phyloP scores from a whole-genome alignment of 2,888 invertebrate genomes.

The Neuroscelio doddi region DNA sequence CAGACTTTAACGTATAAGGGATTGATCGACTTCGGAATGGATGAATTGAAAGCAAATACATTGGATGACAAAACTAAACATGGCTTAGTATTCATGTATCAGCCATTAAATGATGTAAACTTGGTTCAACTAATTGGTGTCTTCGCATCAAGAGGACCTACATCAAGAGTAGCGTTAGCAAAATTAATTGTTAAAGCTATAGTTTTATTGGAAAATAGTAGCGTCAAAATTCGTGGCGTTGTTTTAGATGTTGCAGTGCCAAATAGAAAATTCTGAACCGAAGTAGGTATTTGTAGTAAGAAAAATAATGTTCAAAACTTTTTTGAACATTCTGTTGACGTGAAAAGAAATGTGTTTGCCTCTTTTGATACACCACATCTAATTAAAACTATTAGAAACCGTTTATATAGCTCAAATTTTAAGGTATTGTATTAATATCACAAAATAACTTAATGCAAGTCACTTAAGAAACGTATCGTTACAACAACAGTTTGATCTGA shows the following conservation, averaged over 20 bases:
- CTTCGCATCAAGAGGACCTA: conserved; percentile 40
- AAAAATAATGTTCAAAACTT: conserved; percentile 21
- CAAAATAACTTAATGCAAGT: too few species aligned
- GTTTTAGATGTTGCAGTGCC: conserved; percentile 44
- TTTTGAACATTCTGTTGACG: conserved; percentile 38
- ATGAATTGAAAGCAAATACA: background rate
- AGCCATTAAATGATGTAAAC: conserved; percentile 38
- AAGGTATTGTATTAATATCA: too few species aligned
- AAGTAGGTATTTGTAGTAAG: conserved; percentile 30
- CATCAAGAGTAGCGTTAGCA: conserved; percentile 27
- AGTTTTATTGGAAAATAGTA: conserved; percentile 31
- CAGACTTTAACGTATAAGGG: conserved; percentile 17
- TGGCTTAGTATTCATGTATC: conserved; percentile 31
- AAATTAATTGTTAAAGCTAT: conserved; percentile 44
- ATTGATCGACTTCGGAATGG: conserved; percentile 14
- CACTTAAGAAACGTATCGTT: too few species aligned
- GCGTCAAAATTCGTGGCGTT: conserved; percentile 41
- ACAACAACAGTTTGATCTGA: too few species aligned
- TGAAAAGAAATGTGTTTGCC: conserved; percentile 32
- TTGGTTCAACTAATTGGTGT: conserved; percentile 47
- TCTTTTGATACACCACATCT: conserved; percentile 50
- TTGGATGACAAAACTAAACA: conserved; percentile 13
- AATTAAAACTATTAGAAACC: conserved; percentile 48
- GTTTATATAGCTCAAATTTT: conserved; percentile 16
- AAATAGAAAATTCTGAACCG: conserved; percentile 41